Conservation (phyloP, 2,113 vertebrate genomes). For the Ceyx margarethae region DNA sequence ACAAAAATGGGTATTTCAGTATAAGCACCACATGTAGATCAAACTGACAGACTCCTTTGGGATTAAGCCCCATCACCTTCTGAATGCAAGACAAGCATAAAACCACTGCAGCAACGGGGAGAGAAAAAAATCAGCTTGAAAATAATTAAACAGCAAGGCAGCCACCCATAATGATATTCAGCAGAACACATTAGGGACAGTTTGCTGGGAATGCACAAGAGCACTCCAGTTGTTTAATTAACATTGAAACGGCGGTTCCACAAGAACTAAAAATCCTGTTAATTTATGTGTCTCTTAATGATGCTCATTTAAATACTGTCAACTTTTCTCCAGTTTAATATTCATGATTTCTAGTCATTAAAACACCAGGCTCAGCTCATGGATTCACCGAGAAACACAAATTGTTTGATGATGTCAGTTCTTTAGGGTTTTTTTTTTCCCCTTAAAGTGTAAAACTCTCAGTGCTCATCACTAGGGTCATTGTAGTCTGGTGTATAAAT, state of each 20-base stretch:
- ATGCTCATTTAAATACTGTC: conserved; percentile 88
- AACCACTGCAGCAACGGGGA: conserved; percentile 74
- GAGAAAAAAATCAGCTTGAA: conserved; percentile 77
- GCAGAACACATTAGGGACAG: conserved; percentile 83
- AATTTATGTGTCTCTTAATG: conserved; percentile 88
- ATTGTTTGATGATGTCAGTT: conserved; percentile 69
- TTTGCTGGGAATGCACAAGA: conserved; percentile 79
- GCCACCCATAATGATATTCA: conserved; percentile 87
- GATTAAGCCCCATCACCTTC: conserved; percentile 76
- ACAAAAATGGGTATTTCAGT: conserved; percentile 72
- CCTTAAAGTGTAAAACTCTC: conserved; percentile 28
- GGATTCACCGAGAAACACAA: conserved; percentile 63
- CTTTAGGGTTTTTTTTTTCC: conserved; percentile 45
- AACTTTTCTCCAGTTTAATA: conserved; percentile 82
- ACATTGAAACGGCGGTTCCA: conserved; percentile 83
- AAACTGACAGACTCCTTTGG: conserved; percentile 70
- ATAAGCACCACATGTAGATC: conserved; percentile 72
- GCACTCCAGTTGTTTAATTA: conserved; percentile 86
- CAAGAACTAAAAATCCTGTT: conserved; percentile 85
- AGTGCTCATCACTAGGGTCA: conserved; percentile 27
- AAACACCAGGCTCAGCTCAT: conserved; percentile 68
- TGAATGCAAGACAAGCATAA: conserved; percentile 83
- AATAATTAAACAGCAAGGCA: conserved; percentile 87
- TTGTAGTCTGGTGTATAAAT: conserved; percentile 47
- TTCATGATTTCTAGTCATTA: conserved; percentile 83